Base-by-base conservation (phyloP, 1,140 invertebrate genomes). In the Rhopalosiphum maidis region DNA sequence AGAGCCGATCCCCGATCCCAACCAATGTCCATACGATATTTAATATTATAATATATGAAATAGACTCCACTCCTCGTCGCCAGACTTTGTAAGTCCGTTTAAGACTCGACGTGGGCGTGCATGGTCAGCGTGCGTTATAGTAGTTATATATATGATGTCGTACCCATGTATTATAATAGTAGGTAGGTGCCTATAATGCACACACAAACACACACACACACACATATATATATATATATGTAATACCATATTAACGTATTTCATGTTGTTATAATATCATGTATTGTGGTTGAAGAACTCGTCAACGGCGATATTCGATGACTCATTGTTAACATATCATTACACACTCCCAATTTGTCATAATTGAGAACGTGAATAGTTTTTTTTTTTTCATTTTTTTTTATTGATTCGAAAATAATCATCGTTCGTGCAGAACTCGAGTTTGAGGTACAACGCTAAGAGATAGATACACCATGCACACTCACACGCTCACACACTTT, bases 301-400 rank as follows among this genome's bases (percentile, higher is more conserved):
- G 48, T 51, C 48, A 51, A 51, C 48, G 23, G 35, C 35, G 8
- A 60, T 90, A 91, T 91, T 83, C 60, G 90, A 91, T 48, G 60
- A 91, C 60, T 91, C 90, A 91, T 91, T 91, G 90, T 91, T 91
- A 43, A 68, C 60, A 91, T n/a, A 90, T 68, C 37, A 91, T 68
- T 54, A 55, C 37, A 90, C 85, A 87, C 43, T 87, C 85, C 43
- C 85, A 22, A 87, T 87, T 46, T 87, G 9, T 87, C 43, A 9
- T 88, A 88, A 88, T 88, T 23, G 46, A 88, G 46, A 51, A 46
- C 43, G 43, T 46, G 43, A 37, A 46, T 37, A 25, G 41, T 18
- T 25, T 46, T 30, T 46, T 87, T 43, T 86, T 21, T 60, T 25
- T 60, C 30, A 8, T 60, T 25, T 60, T 22, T 37, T 77, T 35